Percentiles rank a stretch among this genome's conserved stretches.
Conservation (phyloP, 2,888 invertebrate genomes). For the Ectemnius cavifrons region DNA sequence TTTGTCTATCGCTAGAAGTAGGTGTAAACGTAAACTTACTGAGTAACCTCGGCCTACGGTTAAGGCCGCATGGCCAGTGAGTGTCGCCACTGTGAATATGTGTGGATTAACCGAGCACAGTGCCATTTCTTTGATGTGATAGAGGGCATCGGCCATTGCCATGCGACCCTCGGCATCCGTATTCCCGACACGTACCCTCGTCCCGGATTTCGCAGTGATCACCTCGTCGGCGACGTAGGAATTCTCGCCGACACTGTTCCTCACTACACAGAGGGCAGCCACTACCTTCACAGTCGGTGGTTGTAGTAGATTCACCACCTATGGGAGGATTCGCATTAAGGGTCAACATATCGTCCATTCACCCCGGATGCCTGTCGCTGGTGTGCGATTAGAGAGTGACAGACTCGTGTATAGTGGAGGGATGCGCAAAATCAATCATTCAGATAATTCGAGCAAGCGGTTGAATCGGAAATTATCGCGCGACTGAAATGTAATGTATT, state of each 20-base stretch:
- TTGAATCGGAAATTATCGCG: background rate
- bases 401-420: background rate
- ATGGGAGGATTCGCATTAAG: background rate
- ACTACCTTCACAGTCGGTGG: constrained; percentile 89
- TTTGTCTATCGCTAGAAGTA: too few relatives aligned
- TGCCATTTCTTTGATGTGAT: constrained; percentile 86
- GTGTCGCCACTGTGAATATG: constrained; percentile 93
- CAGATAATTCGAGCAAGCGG: background rate
- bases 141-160: constrained; percentile 94
- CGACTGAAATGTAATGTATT: background rate
- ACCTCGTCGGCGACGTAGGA: constrained; percentile 95
- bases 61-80: constrained; percentile 91
- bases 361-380: background rate
- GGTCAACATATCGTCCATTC: background rate
- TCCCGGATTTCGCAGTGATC: constrained; percentile 89
- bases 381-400: too few relatives aligned
- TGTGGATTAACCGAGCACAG: constrained; percentile 86
- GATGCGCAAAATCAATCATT: background rate
- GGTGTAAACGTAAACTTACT: constrained; percentile 76
- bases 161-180: constrained; percentile 97
- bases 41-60: constrained; percentile 86
- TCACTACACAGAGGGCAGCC: constrained; percentile 90
- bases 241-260: constrained; percentile 94
- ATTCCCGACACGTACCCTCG: constrained; percentile 92
- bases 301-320: constrained; percentile 84